Evolutionary conservation across 1,140 invertebrate species (phyloP), one percentile per base, ranked within the genome.

Genomic region (Hycleus cichorii): DNA sequence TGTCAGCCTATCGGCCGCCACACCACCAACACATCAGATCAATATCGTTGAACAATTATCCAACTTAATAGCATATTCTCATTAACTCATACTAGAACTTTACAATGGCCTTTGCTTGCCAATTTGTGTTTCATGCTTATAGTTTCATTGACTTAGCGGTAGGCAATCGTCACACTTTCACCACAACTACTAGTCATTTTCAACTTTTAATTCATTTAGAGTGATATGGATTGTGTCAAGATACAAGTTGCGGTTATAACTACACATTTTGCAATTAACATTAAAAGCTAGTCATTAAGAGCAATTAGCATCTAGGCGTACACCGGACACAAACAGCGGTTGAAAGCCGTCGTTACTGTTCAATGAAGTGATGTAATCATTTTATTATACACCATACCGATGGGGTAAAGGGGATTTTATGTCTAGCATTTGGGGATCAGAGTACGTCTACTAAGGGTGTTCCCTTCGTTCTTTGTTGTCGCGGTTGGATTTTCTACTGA

Each of bases 291-390:
- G 54, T 60, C 66, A 64, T 66, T 66, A 66, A 53, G 48, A 58
- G 57, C 63, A 63, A 68, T 68, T 68, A 68, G 52, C 49, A 59
- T 55, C 44, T 60, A 39, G 47, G 52, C 32, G 45, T 46, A 62
- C 26, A 51, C 57, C 49, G 60, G 52, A 62, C 63, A 64, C 62
- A 64, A 66, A 66, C 63, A 67, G 57, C 59, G 57, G 52, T 58
- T 63, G 59, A 65, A 65, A 65, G 53, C 64, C 58, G 63, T 65
- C 60, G 57, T 62, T 56, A 65, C 60, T 67, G 65, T 69, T 69
- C 64, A 69, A 69, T 69, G 67, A 65, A 67, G 67, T 69, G 67
- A 63, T 69, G 53, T 68, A 68, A 69, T 67, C 67, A 69, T 67
- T 69, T 69, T 69, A 69, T 69, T 65, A 69, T 65, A 67, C 67